A percentile compares a stretch with the other conserved stretches of the same genome.
These are phyloP conservation scores for Ia io DNA, from an alignment of 2,113 vertebrate genomes.

Conservation along the genomic window DNA sequence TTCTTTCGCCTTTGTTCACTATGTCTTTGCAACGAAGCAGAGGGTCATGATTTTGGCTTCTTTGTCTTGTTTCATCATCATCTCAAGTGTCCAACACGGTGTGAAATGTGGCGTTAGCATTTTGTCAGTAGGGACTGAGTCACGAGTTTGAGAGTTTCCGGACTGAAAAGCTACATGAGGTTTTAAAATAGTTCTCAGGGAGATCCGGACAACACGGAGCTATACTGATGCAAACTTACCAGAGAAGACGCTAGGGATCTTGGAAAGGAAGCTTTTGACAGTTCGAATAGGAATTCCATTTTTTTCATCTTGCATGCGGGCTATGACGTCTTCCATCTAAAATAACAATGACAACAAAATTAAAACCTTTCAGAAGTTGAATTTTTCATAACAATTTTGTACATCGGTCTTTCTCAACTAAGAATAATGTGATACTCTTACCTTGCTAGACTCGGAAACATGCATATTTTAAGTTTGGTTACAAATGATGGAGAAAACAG, in stretches of 20 bases:
- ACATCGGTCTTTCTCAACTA: neutral
- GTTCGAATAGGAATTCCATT: slow-evolving; percentile 97
- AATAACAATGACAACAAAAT: slow-evolving; percentile 41
- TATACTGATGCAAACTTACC: slow-evolving; percentile 84
- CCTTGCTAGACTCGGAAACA: neutral
- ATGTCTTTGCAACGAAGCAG: neutral
- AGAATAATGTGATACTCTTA: neutral
- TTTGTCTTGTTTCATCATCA: neutral
- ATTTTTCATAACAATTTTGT: neutral
- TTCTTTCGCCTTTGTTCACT: neutral
- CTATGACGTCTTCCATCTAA: slow-evolving; percentile 98
- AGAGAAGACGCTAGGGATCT: slow-evolving; percentile 98
- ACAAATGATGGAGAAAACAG: neutral
- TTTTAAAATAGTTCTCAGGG: too few species aligned
- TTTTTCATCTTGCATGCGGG: slow-evolving; percentile 98
- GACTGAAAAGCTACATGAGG: too few species aligned
- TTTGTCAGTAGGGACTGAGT: neutral
- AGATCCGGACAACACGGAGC: neutral
- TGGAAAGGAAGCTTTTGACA: slow-evolving; percentile 98
- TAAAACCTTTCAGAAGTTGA: slow-evolving; percentile 17
- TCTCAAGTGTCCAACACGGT: neutral
- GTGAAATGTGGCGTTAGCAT: neutral
- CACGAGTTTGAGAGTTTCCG: too few species aligned
- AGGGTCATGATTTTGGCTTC: neutral
- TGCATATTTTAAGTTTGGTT: neutral